These are phyloP conservation scores for Onthophagus taurus DNA, from an alignment of 1,140 invertebrate species.

Conservation along the genomic window DNA sequence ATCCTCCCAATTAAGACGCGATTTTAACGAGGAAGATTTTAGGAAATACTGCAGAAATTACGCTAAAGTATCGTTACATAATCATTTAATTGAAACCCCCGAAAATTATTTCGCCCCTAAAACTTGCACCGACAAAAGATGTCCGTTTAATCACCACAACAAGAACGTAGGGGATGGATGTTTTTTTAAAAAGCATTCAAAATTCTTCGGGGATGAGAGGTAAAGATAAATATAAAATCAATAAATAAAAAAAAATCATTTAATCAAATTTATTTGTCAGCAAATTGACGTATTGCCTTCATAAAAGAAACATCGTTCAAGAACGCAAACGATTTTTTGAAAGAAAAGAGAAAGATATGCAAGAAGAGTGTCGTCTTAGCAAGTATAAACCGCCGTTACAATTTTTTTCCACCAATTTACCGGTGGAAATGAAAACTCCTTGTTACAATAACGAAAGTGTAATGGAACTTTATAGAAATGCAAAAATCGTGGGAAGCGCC, in stretches of 20 bases:
- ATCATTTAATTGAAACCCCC: no score
- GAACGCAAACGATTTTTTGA: neutral
- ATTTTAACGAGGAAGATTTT: neutral
- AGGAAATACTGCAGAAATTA: neutral
- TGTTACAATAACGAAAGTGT: constrained; percentile 1
- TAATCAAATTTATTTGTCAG: neutral
- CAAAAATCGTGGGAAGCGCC: constrained; percentile 4
- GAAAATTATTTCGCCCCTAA: neutral
- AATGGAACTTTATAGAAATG: constrained; percentile 8
- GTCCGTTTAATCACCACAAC: neutral
- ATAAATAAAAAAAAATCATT: neutral
- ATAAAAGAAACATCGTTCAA: neutral
- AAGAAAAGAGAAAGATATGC: neutral
- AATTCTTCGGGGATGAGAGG: neutral
- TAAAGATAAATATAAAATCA: neutral
- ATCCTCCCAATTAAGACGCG: neutral
- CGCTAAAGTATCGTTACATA: neutral
- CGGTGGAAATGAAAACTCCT: neutral
- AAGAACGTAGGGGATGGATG: neutral
- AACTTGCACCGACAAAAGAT: neutral
- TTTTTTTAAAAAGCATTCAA: neutral
- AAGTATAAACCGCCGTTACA: constrained; percentile 4
- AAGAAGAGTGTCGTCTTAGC: neutral
- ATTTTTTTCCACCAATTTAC: neutral
- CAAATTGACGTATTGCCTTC: neutral